These are phyloP conservation scores for Sebastes itinus DNA, from an alignment of 2,797 vertebrate genomes.

Conservation along the genomic window DNA sequence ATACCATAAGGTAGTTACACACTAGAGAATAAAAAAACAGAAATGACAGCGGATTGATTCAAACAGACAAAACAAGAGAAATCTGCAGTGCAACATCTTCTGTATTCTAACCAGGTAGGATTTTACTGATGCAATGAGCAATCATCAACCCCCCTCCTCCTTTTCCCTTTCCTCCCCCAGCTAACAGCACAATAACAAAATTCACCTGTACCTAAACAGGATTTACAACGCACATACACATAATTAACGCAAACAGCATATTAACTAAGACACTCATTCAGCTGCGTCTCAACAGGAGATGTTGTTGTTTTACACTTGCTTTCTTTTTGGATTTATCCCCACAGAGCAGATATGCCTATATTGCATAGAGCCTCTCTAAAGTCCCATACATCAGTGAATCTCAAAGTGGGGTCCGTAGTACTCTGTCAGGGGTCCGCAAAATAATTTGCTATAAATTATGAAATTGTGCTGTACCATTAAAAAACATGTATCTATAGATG, in stretches of 20 bases:
- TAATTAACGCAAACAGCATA: background rate
- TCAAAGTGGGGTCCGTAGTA: too few species aligned
- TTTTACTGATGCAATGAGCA: background rate
- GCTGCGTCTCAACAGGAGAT: background rate
- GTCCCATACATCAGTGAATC: too few species aligned
- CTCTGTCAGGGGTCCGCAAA: too few species aligned
- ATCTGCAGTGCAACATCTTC: background rate
- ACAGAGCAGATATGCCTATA: background rate
- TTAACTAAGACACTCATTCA: background rate
- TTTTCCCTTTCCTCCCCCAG: background rate
- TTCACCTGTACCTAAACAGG: background rate
- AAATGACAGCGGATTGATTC: background rate
- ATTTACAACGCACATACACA: background rate
- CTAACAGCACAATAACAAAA: background rate
- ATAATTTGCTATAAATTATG: too few species aligned
- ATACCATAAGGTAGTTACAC: background rate
- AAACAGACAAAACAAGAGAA: background rate
- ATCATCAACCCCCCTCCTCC: background rate
- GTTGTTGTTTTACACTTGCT: background rate
- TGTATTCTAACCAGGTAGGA: background rate
- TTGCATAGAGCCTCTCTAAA: background rate
- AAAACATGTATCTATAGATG: too few species aligned
- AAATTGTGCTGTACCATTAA: too few species aligned
- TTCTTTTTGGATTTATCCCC: background rate
- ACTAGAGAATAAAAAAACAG: background rate